phyloP scores from a whole-genome alignment of 1,140 invertebrate genomes.

The Eriosoma lanigerum region DNA sequence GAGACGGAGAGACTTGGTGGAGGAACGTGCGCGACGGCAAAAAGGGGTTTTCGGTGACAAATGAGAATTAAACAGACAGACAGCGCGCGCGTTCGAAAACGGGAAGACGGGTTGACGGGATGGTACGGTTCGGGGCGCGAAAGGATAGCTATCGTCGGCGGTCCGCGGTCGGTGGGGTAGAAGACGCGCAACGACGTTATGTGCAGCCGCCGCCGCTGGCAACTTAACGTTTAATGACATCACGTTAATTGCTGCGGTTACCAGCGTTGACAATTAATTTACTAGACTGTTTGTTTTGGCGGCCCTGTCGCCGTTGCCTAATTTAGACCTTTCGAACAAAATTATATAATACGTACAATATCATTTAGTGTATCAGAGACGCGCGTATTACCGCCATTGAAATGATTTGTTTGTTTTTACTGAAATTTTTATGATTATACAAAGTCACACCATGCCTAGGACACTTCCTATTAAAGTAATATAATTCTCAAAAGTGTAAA shows the following conservation, averaged over 20 bases:
- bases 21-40: constrained; percentile 25
- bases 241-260: constrained; percentile 51
- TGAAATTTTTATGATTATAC: no score
- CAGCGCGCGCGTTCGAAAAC: background rate
- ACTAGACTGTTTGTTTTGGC: constrained; percentile 48
- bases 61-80: constrained; percentile 40
- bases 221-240: constrained; percentile 50
- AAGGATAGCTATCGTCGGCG: no score
- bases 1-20: no score
- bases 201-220: background rate
- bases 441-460: no score
- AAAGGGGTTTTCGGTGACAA: constrained; percentile 39
- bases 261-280: constrained; percentile 49
- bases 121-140: background rate
- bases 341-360: background rate
- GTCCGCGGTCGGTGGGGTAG: background rate
- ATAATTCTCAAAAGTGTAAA: no score
- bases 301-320: background rate
- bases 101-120: background rate
- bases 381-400: no score
- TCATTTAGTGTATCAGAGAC: no score
- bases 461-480: no score
- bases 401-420: no score
- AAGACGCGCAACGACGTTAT: background rate
- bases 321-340: constrained; percentile 7